Evolutionary conservation across 2,113 vertebrate genomes (phyloP), one percentile per base, ranked within the genome.

Genomic region (Zootoca vivipara): DNA sequence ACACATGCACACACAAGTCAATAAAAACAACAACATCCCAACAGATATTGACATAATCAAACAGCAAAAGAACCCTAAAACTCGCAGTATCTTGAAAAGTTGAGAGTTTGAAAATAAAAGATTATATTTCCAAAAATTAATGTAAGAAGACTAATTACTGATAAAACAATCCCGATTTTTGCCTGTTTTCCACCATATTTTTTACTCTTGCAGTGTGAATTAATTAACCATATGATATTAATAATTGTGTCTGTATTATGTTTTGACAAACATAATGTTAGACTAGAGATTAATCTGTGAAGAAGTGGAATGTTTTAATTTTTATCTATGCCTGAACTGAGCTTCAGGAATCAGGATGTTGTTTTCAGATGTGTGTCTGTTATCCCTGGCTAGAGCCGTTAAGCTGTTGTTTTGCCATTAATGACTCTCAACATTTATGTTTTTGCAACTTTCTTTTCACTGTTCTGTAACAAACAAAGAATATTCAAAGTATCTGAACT

Each of bases 341-440:
- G 33, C 6, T 35, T 74, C n/a, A 84, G 56, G 83, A 91, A 89
- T 90, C 89, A 85, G 90, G 89, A 86, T 91, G 87, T 82, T 89
- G 88, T 93, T 85, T 91, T 75, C 75, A 33, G 72, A 65, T 83
- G 92, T 94, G 91, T 88, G 87, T 89, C 89, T 58, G 0, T 77
- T 93, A 90, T 92, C 90, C 86, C 93, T 46, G 62, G 35, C 89
- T 91, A 84, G 42, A n/a, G 90, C 85, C 58, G 75, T 84, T 73
- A 73, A 46, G 38, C 33, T 40, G 40, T 73, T 42, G 82, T 87
- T 16, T 88, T 90, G 77, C 86, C 92, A 93, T 94, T 94, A 93
- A 95, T 94, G 91, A 87, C 42, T 64, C 3, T 0, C 84, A 89
- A 78, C 92, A 91, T 92, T 91, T 91, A 93, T 91, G 92, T 93